Base-by-base conservation (phyloP, 2,888 invertebrate genomes). In the Miltochrista miniata region DNA sequence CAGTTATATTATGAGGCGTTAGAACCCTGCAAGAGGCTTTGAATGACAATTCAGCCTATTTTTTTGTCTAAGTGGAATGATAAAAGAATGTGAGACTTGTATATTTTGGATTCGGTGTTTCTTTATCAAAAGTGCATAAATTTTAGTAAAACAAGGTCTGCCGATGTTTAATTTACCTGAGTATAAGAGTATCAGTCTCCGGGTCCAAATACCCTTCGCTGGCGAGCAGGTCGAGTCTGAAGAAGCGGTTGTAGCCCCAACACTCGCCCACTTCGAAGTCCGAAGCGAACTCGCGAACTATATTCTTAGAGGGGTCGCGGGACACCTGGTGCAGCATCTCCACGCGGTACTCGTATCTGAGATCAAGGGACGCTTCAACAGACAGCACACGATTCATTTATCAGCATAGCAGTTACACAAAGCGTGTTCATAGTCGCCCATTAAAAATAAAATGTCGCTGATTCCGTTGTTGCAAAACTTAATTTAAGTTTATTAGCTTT, bases 241-340 rank as follows among this genome's bases (percentile, higher is more conserved):
- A 98, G 90, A 98, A 98, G 45, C 98, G 92, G 81, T 98, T 98
- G 87, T 98, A 98, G 0, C 98, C 98, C 98, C 98, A 98, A 78
- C 98, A 98, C 92, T 98, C 98, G 37, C 98, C 98, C 41, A 98
- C 97, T 87, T 98, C 98, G 89, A 98, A 98, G 88, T 98, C 98
- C 0, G 98, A 98, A 0, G 98, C 98, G 86, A 98, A 98, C 91
- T 98, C 98, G 34, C 98, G 93, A 18, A 98, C 96, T 61, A 98
- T 97, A 79, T 98, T 98, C 92, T 96, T 96, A 44, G 94, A 94
- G 0, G 94, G 93, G 74, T 97, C 97, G 37, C 95, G 93, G 0
- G 96, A 95, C 31, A 95, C 95, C 80, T 98, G 98, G 81, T 98
- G 97, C 46, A 98, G 95, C 98, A 98, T 97, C 90, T 98, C 98